These are phyloP conservation scores for Nothura maculosa DNA, from an alignment of 2,797 vertebrate species.

Conservation along the genomic window DNA sequence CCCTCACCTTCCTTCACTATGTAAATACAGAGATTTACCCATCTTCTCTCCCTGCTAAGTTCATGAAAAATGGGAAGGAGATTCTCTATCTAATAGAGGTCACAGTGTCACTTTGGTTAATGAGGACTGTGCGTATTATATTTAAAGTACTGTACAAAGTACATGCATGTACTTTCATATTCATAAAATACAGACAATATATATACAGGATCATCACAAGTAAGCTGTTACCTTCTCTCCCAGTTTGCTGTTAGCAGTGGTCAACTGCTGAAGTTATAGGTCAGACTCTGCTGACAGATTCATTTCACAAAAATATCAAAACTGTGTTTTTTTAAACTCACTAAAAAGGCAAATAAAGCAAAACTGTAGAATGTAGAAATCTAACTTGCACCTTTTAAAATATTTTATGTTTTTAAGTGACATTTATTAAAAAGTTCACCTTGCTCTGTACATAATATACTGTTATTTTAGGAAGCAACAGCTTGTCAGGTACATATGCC, in stretches of 20 bases:
- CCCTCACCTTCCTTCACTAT: background rate
- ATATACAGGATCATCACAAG: background rate
- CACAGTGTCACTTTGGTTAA: background rate
- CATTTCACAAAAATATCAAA: background rate
- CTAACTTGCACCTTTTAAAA: background rate
- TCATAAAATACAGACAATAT: background rate
- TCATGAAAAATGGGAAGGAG: background rate
- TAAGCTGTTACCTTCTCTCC: background rate
- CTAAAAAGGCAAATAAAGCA: background rate
- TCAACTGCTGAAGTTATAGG: background rate
- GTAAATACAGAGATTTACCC: background rate
- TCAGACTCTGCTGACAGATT: background rate
- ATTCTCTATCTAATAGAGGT: background rate
- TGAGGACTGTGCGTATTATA: background rate
- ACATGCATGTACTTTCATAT: rapidly evolving
- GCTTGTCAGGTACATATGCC: background rate
- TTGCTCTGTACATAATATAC: background rate
- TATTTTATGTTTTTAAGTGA: background rate
- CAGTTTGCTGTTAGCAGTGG: background rate
- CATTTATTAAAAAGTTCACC: background rate
- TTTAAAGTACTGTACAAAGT: background rate
- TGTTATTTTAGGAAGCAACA: background rate
- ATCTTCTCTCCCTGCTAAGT: background rate
- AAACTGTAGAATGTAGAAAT: background rate
- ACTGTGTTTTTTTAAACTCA: background rate